Evolutionary conservation across 2,888 invertebrate genomes (phyloP), one percentile per base, ranked within the genome.

Genomic region (Drosophila anomalata): DNA sequence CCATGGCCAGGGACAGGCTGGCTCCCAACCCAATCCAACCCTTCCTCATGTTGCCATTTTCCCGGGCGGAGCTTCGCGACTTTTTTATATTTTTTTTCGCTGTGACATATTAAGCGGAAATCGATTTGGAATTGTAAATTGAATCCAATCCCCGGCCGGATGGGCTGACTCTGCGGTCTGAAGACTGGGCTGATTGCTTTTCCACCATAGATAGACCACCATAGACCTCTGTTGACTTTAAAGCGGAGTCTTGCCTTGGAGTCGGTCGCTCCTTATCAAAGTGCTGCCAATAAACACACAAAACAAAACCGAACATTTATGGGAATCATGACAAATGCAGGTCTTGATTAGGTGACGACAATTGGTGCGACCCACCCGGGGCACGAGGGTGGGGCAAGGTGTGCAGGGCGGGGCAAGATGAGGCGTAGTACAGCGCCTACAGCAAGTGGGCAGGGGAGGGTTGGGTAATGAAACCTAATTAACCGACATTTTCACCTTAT

Each of bases 61-160:
- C 17, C 75, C 60, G 56, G 41, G 41, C 41, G 26, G 46, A 53
- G 39, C 55, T 61, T 44, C 55, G 54, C 56, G 53, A 53, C 55
- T 53, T 62, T 41, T 51, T 51, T 53, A 56, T 68, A 55, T 82
- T 70, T 71, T 44, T 17, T 67, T 76, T 48, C 51, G 39, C 72
- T 47, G 44, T 44, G 54, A 75, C 67, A 82, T 68, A 78, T 82
- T 70, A 70, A 85, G 69, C 85, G 82, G 82, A 82, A 82, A 82
- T 82, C 85, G 82, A 82, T 85, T 81, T 79, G 66, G 71, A 41
- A 82, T 75, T 73, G 71, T 36, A 85, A 82, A 85, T 85, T 79
- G 66, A 80, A 70, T 65, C 61, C 29, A 51, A 65, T 65, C 55
- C 54, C 67, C 46, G 12, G 14, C 39, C 51, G 57, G 66, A 66